Evolutionary conservation across 2,113 vertebrate genomes (phyloP).

Genomic region (Zosterops borbonicus): DNA sequence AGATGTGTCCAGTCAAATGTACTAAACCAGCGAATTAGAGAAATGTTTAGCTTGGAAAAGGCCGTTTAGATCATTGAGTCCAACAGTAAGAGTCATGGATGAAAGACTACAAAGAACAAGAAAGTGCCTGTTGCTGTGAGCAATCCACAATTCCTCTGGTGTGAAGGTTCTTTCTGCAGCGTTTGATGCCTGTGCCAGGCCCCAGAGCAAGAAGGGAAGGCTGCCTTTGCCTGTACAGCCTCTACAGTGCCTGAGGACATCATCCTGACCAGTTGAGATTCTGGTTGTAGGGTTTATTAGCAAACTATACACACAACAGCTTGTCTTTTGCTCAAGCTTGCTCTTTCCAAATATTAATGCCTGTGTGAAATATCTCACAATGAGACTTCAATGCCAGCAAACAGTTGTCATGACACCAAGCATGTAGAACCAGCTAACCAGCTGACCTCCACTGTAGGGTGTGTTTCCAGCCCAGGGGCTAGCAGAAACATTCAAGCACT

Average conservation of each 20-base stretch:
- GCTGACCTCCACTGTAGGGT: fast-evolving
- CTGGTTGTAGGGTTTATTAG: background rate
- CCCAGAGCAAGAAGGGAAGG: background rate
- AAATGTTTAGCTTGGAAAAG: background rate
- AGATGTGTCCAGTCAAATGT: background rate
- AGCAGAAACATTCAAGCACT: background rate
- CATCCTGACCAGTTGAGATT: fast-evolving
- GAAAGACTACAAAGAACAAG: background rate
- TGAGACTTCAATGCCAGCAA: background rate
- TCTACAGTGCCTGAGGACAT: fast-evolving
- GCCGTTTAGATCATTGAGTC: fast-evolving
- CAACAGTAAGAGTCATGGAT: background rate
- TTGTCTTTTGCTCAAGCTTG: background rate
- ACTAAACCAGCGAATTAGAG: background rate
- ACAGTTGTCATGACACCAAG: background rate
- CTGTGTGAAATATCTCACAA: background rate
- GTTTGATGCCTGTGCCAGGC: background rate
- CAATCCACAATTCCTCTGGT: background rate
- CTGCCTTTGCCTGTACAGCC: background rate
- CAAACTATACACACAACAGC: background rate
- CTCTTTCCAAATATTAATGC: background rate
- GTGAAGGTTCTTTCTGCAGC: background rate
- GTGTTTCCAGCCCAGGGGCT: background rate
- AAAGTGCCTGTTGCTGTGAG: background rate
- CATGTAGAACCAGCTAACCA: background rate